Conservation (phyloP, 2,797 vertebrate genomes). For the Helarctos malayanus region DNA sequence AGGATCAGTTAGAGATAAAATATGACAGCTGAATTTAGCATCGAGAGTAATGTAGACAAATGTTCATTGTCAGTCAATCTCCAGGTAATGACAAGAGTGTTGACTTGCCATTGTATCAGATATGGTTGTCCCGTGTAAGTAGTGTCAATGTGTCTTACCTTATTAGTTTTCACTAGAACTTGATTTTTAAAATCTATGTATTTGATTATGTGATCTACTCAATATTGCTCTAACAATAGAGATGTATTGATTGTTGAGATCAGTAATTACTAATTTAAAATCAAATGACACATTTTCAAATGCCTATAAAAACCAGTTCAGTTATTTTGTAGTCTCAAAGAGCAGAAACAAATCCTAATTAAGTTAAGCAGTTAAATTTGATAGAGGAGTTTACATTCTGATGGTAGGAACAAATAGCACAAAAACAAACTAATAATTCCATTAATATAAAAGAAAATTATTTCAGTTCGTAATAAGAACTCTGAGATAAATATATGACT, state of each 20-base stretch:
- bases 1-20: neutral
- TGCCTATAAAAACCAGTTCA: neutral
- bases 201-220: neutral
- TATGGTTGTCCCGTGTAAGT: neutral
- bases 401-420: neutral
- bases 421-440: neutral
- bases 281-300: neutral
- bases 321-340: neutral
- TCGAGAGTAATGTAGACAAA: neutral
- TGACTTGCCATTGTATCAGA: neutral
- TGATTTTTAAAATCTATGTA: neutral
- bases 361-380: neutral
- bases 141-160: neutral
- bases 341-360: neutral
- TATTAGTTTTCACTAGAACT: neutral
- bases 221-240: neutral
- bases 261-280: neutral
- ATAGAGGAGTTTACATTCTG: neutral
- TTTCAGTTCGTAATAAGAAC: neutral
- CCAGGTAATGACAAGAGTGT: neutral
- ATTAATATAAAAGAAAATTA: neutral
- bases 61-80: neutral
- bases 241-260: neutral
- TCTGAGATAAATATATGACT: neutral
- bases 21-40: neutral